phyloP scores from a whole-genome alignment of 2,888 invertebrate genomes.

The Heliconius hortense region DNA sequence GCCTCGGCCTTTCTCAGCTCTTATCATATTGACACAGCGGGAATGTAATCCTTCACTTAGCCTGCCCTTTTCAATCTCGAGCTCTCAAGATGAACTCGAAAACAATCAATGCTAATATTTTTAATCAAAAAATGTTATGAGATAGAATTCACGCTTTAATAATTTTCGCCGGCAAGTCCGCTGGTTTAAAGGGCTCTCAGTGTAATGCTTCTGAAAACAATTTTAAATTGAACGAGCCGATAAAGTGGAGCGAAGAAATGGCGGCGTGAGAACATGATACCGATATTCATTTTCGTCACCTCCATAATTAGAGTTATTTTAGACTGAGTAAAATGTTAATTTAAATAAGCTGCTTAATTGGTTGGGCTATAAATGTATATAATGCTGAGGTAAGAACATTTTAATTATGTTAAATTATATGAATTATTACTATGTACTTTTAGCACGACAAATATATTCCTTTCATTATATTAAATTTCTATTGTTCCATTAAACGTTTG shows the following conservation, averaged over 20 bases:
- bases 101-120: conserved; percentile 40
- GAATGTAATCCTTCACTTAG: conserved; percentile 70
- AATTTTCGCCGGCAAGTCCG: conserved; percentile 21
- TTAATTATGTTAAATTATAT: neutral
- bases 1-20: conserved; percentile 61
- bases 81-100: conserved; percentile 42
- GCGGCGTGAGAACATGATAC: conserved; percentile 33
- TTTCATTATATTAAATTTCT: neutral
- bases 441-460: neutral
- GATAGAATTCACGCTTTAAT: conserved; percentile 29
- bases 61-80: conserved; percentile 59
- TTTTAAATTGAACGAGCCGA: conserved; percentile 35
- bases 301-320: conserved; percentile 21
- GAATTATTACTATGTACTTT: neutral
- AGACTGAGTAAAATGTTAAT: conserved; percentile 17
- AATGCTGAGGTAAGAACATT: neutral
- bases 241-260: conserved; percentile 35
- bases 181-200: conserved; percentile 31
- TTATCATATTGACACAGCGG: conserved; percentile 76
- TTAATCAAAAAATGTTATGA: conserved; percentile 35
- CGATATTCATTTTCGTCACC: conserved; percentile 29
- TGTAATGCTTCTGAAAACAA: conserved; percentile 37
- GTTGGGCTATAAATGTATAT: neutral
- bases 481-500: neutral
- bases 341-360: conserved; percentile 8